Conservation (phyloP, 2,113 vertebrate species). For the Halcyon malimbica region DNA sequence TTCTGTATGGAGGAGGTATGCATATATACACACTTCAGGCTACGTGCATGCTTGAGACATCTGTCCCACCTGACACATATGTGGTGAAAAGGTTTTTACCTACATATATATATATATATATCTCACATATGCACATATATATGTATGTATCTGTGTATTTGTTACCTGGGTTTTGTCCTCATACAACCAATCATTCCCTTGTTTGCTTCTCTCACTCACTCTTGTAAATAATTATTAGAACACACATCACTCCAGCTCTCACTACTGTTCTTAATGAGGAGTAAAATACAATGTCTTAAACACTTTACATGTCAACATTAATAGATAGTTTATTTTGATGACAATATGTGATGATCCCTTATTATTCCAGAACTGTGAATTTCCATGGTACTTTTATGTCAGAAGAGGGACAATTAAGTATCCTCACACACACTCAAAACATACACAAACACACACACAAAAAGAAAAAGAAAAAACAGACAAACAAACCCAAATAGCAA, state of each 20-base stretch:
- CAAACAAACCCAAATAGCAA: too few relatives aligned
- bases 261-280: background rate
- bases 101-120: background rate
- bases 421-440: background rate
- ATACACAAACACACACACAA: too few relatives aligned
- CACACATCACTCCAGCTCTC: background rate
- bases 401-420: background rate
- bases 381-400: background rate
- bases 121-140: background rate
- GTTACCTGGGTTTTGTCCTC: background rate
- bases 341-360: background rate
- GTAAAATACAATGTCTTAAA: background rate
- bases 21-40: background rate
- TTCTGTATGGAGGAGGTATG: background rate
- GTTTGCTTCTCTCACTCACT: background rate
- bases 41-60: background rate
- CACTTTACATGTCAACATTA: background rate
- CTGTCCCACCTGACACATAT: background rate
- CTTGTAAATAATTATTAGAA: background rate
- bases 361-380: background rate
- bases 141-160: fast-evolving
- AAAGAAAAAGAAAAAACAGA: background rate
- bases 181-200: background rate
- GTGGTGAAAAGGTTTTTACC: background rate
- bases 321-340: background rate